phyloP scores from a whole-genome alignment of 2,888 invertebrate species.

The Drosophila prolongata region DNA sequence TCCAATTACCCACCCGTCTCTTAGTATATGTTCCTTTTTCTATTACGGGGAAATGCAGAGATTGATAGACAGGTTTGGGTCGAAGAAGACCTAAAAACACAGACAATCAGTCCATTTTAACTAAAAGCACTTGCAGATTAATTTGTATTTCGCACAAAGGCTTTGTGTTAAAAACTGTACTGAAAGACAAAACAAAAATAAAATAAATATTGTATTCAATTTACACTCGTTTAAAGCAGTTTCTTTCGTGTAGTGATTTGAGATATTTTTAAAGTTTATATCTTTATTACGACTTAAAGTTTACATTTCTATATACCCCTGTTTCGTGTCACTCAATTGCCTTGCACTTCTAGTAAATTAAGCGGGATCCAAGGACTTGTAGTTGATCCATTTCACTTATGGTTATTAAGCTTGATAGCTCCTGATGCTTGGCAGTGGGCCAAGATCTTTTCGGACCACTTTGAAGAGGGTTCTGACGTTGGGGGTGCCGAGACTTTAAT shows the following conservation, averaged over 20 bases:
- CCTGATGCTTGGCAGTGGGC: background rate
- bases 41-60: background rate
- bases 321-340: background rate
- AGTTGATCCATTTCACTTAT: slow-evolving; percentile 12
- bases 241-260: no score
- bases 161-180: no score
- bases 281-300: no score
- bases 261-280: no score
- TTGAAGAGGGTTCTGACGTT: slow-evolving; percentile 3
- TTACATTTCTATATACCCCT: no score
- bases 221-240: no score
- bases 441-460: slow-evolving; percentile 12
- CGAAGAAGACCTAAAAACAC: no score
- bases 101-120: no score
- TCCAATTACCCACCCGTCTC: slow-evolving; percentile 19
- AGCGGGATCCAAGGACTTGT: background rate
- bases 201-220: no score
- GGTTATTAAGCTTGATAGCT: slow-evolving; percentile 3
- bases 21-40: background rate
- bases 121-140: no score
- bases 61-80: slow-evolving; percentile 14
- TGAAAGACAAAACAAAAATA: no score
- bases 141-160: no score
- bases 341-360: slow-evolving; percentile 1
- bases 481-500: slow-evolving; percentile 38